Evolutionary conservation across 2,797 vertebrate genomes (phyloP), one percentile per base, ranked within the genome.

Genomic region (Danio choprae): DNA sequence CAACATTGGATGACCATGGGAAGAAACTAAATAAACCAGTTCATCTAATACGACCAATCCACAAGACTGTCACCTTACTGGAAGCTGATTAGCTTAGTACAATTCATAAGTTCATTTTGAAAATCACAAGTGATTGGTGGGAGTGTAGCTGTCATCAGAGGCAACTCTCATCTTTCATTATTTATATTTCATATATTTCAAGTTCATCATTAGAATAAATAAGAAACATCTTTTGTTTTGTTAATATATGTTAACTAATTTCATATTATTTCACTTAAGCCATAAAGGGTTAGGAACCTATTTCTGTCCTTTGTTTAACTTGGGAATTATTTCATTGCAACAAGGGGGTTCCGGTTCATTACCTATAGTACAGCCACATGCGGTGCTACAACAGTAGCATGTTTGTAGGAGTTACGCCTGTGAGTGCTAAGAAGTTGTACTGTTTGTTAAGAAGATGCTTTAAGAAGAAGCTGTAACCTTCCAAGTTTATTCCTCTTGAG

Each of bases 391-490:
- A 8, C 55, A 13, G 6, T 50, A 50, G 60, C 6, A 60, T 38
- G 38, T n/a, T 6, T 63, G 38, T 63, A n/a, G 41, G 16, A 41
- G 38, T 63, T 60, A 63, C 3, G 8, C 4, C 60, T 55, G 60
- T n/a, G 63, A 41, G 60, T 41, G 36, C 38, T n/a, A n/a, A n/a
- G 40, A 62, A 63, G 38, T n/a, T 41, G 63, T 63, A 41, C n/a
- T 44, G n/a, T 4, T 44, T 41, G 6, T 43, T 43, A 10, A 9
- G 41, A 43, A 44, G 43, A 44, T 44, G 11, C 43, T 44, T 43
- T 43, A 10, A 9, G 41, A 43, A 44, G 43, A 44, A 44, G 11
- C 43, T 44, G 43, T 44, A 11, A 44, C 9, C 43, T 41, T 9
- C 41, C 43, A 11, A 44, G 43, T 44, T 10, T 44, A 44, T 43